These are phyloP conservation scores for Tokudaia muenninki DNA, from an alignment of 2,797 vertebrate species.

Conservation along the genomic window DNA sequence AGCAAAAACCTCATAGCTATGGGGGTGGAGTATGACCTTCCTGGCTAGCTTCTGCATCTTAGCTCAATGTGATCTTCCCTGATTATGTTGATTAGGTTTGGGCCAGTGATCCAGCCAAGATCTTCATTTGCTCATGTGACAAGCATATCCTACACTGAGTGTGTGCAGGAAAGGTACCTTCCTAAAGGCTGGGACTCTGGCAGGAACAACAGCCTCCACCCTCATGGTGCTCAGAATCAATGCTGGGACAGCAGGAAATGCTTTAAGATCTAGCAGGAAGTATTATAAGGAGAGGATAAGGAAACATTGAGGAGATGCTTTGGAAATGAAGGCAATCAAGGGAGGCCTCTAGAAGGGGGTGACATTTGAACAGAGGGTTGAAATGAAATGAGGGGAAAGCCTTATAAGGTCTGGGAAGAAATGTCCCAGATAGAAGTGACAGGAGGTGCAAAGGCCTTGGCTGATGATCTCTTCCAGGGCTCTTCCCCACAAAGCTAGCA, in stretches of 20 bases:
- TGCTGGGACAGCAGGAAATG: neutral
- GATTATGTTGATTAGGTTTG: neutral
- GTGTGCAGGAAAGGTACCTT: neutral
- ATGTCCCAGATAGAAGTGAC: neutral
- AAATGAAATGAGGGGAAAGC: neutral
- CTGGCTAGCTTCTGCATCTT: neutral
- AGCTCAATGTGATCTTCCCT: neutral
- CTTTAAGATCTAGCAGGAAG: neutral
- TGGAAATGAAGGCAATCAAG: neutral
- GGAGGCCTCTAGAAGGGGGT: neutral
- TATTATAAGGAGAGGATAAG: neutral
- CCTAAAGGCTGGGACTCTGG: neutral
- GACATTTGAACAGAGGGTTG: constrained; percentile 10
- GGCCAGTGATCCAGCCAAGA: neutral
- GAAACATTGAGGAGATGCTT: neutral
- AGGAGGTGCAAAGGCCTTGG: neutral
- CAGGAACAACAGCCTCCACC: neutral
- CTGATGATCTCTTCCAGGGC: neutral
- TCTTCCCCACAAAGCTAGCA: constrained; percentile 20
- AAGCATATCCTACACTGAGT: neutral
- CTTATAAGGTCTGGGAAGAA: neutral
- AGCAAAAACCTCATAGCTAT: neutral
- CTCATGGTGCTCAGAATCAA: neutral
- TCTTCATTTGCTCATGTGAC: neutral
- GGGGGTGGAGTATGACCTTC: neutral